These are phyloP conservation scores for Dinocampus coccinellae DNA, from an alignment of 2,888 invertebrate genomes.

Conservation along the genomic window DNA sequence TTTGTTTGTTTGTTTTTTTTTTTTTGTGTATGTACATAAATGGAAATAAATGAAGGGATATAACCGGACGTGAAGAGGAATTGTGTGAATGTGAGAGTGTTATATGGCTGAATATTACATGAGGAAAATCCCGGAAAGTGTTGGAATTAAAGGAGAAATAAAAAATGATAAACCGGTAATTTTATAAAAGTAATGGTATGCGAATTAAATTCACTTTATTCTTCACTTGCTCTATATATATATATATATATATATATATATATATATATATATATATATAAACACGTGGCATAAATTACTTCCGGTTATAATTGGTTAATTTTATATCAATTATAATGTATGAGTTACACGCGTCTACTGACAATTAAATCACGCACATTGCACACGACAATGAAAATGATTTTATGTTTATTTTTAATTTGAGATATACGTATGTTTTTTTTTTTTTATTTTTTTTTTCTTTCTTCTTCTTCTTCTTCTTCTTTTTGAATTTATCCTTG, in stretches of 20 bases:
- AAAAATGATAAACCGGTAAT: background rate
- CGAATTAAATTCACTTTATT: background rate
- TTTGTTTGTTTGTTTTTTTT: too few relatives aligned
- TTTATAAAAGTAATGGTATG: background rate
- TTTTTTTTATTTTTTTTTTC: too few relatives aligned
- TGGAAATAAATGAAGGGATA: slow-evolving; percentile 8
- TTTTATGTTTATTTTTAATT: too few relatives aligned
- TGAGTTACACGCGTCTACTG: background rate
- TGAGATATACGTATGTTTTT: too few relatives aligned
- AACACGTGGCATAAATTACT: slow-evolving; percentile 24
- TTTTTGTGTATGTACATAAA: background rate
- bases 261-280: background rate
- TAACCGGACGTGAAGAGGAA: background rate
- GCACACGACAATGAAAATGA: background rate
- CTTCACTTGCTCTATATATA: slow-evolving; percentile 6
- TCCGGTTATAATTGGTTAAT: slow-evolving; percentile 39
- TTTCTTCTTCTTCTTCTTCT: too few relatives aligned
- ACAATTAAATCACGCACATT: slow-evolving; percentile 34
- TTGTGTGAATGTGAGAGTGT: background rate
- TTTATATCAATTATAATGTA: slow-evolving; percentile 35
- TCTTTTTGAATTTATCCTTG: too few relatives aligned
- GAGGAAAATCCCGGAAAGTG: slow-evolving; percentile 17
- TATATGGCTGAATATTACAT: background rate
- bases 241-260: background rate
- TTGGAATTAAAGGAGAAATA: background rate